These are phyloP conservation scores for Hydrozoanthus gracilis DNA, from an alignment of 92 coral and sea anemone species.

Conservation along the genomic window DNA sequence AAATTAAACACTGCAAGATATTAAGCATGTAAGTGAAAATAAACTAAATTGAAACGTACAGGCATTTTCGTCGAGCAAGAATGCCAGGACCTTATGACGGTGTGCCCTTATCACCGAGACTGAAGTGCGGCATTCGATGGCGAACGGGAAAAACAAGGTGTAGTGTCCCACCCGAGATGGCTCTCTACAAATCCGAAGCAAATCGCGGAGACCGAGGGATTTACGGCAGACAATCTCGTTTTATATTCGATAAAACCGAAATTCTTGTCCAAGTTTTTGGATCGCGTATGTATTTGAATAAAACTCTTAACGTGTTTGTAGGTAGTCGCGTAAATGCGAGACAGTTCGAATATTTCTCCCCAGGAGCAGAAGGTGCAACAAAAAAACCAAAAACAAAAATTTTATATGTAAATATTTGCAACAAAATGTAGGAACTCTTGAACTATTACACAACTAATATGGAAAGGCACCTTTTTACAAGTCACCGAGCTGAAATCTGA, in stretches of 20 bases:
- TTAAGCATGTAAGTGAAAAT: too few relatives aligned
- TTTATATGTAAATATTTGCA: background rate
- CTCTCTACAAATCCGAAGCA: slow-evolving; percentile 43
- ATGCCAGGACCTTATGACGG: slow-evolving; percentile 52
- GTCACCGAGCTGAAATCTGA: background rate
- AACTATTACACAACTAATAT: too few relatives aligned
- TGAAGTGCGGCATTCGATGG: slow-evolving; percentile 59
- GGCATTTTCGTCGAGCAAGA: slow-evolving; percentile 43
- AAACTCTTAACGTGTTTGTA: background rate
- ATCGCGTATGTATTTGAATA: slow-evolving; percentile 46
- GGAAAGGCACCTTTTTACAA: too few relatives aligned
- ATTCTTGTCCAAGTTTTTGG: slow-evolving; percentile 54
- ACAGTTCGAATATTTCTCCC: background rate
- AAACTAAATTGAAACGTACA: slow-evolving; percentile 1
- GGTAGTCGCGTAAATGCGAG: background rate
- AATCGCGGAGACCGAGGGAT: slow-evolving; percentile 53
- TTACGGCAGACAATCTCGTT: slow-evolving; percentile 46
- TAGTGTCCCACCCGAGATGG: slow-evolving; percentile 57
- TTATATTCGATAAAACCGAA: slow-evolving; percentile 44
- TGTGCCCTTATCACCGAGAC: slow-evolving; percentile 55
- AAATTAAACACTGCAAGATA: too few relatives aligned
- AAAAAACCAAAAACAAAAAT: background rate
- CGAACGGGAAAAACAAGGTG: slow-evolving; percentile 57
- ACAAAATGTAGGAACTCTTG: background rate
- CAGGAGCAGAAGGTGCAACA: background rate